Evolutionary conservation across 2,797 vertebrate species (phyloP).

Genomic region (Falco peregrinus): DNA sequence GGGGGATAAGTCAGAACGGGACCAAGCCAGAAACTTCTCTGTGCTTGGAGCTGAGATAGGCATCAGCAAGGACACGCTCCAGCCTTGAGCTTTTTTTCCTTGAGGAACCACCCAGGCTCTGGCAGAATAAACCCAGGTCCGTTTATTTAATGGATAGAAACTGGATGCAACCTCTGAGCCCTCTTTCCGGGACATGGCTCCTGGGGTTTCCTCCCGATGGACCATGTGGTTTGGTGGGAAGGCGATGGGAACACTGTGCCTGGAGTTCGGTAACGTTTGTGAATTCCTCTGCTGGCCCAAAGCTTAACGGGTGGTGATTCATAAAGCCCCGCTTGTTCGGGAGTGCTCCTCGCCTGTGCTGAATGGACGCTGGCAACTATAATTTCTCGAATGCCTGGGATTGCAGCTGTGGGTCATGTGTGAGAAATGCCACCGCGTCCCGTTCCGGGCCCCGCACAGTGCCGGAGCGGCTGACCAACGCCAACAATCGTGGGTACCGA

Average conservation of each 20-base stretch:
- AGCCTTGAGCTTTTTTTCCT: background rate
- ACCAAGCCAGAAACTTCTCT: background rate
- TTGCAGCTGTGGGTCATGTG: background rate
- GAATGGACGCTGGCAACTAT: background rate
- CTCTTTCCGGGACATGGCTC: background rate
- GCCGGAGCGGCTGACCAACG: background rate
- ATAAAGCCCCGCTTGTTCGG: slow-evolving; percentile 43
- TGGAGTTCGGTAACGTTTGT: background rate
- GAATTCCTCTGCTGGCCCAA: background rate
- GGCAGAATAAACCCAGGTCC: background rate
- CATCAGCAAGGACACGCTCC: no score
- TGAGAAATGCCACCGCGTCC: background rate
- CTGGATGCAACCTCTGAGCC: background rate
- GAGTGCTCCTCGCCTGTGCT: background rate
- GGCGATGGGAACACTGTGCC: background rate
- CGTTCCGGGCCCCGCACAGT: background rate
- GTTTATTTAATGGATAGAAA: background rate
- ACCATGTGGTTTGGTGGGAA: background rate
- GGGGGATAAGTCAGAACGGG: accelerated
- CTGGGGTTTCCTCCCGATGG: background rate
- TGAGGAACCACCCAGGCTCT: background rate
- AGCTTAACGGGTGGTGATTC: background rate
- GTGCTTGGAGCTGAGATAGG: background rate
- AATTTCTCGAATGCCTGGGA: background rate
- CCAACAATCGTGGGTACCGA: background rate